Percentiles rank a stretch among this genome's conserved stretches.
Evolutionary conservation across 2,888 invertebrate species (phyloP).

Genomic region (Synanthedon formicaeformis): DNA sequence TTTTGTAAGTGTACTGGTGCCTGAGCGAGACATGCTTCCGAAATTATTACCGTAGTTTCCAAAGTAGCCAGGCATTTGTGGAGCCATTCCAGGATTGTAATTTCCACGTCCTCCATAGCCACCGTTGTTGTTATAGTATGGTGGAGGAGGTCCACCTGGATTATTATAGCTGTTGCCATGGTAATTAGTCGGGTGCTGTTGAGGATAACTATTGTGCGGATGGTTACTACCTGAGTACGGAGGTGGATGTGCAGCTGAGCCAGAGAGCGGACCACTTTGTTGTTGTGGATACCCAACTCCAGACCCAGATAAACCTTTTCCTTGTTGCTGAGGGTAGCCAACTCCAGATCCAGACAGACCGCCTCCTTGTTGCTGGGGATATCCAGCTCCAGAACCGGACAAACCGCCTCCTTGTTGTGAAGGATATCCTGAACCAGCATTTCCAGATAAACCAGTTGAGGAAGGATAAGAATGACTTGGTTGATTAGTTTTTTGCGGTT

Average conservation of each 20-base stretch:
- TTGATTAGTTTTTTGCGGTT: constrained; percentile 19
- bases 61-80: constrained; percentile 54
- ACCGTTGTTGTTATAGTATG: constrained; percentile 28
- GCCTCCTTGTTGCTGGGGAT: constrained; percentile 20
- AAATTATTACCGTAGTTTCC: constrained; percentile 42
- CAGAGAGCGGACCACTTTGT: constrained; percentile 25
- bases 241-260: constrained; percentile 34
- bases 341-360: not conserved
- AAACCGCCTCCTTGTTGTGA: constrained; percentile 19
- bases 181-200: constrained; percentile 22
- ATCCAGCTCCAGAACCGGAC: constrained; percentile 33
- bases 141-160: constrained; percentile 44
- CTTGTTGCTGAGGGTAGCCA: constrained; percentile 23
- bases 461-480: constrained; percentile 37
- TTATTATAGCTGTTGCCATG: constrained; percentile 37
- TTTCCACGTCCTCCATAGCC: constrained; percentile 27
- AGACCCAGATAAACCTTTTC: constrained; percentile 14
- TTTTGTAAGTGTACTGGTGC: constrained; percentile 46
- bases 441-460: constrained; percentile 15
- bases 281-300: constrained; percentile 8
- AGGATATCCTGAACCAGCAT: constrained; percentile 10
- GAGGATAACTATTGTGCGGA: constrained; percentile 15
- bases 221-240: constrained; percentile 21
- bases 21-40: constrained; percentile 41
- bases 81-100: constrained; percentile 30